phyloP scores from a whole-genome alignment of 2,888 invertebrate genomes.

The Diarsia brunnea region DNA sequence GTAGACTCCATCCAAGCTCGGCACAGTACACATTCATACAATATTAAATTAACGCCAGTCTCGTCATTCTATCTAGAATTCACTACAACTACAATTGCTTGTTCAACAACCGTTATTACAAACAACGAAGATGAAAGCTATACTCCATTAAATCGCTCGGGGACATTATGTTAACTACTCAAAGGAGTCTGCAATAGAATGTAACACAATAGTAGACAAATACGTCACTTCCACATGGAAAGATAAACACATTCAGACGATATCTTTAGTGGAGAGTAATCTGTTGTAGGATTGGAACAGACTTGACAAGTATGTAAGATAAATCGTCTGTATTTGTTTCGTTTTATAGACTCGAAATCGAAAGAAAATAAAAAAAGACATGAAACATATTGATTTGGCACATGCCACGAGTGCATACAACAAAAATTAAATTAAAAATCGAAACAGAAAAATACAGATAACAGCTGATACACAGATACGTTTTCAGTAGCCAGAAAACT shows the following conservation, averaged over 20 bases:
- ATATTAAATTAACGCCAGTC: background rate
- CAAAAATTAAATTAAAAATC: too few species aligned
- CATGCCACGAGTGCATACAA: too few species aligned
- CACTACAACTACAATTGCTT: background rate
- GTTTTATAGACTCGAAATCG: background rate
- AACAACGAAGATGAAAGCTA: conserved; percentile 6
- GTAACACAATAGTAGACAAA: conserved; percentile 59
- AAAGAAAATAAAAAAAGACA: too few species aligned
- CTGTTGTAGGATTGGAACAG: conserved; percentile 14
- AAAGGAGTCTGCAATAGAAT: conserved; percentile 31
- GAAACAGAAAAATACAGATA: too few species aligned
- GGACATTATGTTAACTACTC: conserved; percentile 25
- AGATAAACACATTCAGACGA: conserved; percentile 57
- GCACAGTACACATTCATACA: too few species aligned
- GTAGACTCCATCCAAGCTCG: too few species aligned
- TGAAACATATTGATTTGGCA: too few species aligned
- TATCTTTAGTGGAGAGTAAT: conserved; percentile 32
- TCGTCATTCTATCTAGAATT: background rate
- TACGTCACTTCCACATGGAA: conserved; percentile 64
- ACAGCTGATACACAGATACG: too few species aligned
- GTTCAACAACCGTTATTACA: conserved; percentile 11
- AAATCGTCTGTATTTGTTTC: background rate
- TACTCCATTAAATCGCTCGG: conserved; percentile 25
- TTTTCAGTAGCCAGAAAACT: too few species aligned
- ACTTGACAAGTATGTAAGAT: conserved; percentile 8